phyloP scores from a whole-genome alignment of 2,113 vertebrate species.

The Corydoras sp. region DNA sequence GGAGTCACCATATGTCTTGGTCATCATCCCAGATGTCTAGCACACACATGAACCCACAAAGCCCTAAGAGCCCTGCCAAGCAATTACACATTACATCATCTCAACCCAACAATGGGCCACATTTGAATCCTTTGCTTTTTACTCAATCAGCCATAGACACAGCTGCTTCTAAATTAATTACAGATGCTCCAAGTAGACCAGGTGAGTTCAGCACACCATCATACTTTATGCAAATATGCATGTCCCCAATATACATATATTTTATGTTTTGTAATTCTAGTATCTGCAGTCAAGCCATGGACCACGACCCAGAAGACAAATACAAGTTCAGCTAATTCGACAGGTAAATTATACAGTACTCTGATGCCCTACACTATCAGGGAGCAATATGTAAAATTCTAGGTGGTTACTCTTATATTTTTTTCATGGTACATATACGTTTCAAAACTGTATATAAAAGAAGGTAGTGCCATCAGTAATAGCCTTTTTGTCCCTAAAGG shows the following conservation, averaged over 20 bases:
- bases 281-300: constrained; percentile 52
- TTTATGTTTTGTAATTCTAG: constrained; percentile 6
- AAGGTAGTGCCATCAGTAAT: too few species aligned
- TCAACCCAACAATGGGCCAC: constrained; percentile 5
- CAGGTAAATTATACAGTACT: constrained; percentile 1
- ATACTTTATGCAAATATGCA: background rate
- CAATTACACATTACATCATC: background rate
- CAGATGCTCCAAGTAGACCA: constrained; percentile 51
- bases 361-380: too few species aligned
- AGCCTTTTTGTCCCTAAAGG: too few species aligned
- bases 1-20: constrained; percentile 31
- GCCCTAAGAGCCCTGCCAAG: background rate
- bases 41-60: background rate
- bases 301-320: constrained; percentile 42
- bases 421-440: too few species aligned
- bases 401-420: too few species aligned
- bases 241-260: background rate
- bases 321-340: background rate
- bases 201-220: constrained; percentile 48
- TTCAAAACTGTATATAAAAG: too few species aligned
- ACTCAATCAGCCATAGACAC: constrained; percentile 33
- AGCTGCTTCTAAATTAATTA: constrained; percentile 32
- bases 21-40: too few species aligned
- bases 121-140: constrained; percentile 42
- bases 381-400: too few species aligned